Evolutionary conservation across 2,888 invertebrate species (phyloP), one percentile per base, ranked within the genome.

Genomic region (Ophion costatus): DNA sequence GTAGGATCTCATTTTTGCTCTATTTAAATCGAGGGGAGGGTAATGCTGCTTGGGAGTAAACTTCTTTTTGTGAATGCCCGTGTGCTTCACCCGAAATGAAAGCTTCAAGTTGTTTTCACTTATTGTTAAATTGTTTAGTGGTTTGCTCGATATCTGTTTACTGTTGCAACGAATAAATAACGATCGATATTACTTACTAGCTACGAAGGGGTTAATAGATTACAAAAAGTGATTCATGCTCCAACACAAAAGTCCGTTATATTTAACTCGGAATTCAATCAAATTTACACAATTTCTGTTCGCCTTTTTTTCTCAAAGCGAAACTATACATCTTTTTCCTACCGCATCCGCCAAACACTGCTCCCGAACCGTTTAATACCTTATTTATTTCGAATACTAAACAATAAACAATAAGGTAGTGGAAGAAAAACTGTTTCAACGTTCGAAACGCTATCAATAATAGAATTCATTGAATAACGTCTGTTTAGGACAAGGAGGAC

Each of bases 401-500:
- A 33, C 64, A 56, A 63, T 59, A 64, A 74, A 66, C 45, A 56
- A 56, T 56, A 4, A 80, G 51, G 71, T 66, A 64, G 66, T 33
- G 11, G 38, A 66, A 76, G 69, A 69, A 56, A 74, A 24, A 45
- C 38, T 10, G 59, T 22, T 38, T 3, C 20, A 33, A 11, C 14
- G 10, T 24, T 9, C 11, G 42, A 59, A 67, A 33, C 24, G 20
- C 20, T 20, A 64, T 42, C 33, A 64, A 51, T 71, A 71, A 71
- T 70, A 51, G 24, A 22, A 42, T 33, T n/a, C 22, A 57, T 63
- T 61, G 57, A 80, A 69, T 42, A 56, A 61, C 89, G 82, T 90
- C 56, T 84, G 66, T 94, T 76, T 92, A 96, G 96, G 96, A 96
- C 87, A 96, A 96, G 92, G 96, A 96, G 91, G 96, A 96, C 89